Evolutionary conservation across 1,140 invertebrate species (phyloP).

Genomic region (Trichomalopsis sarcophagae): DNA sequence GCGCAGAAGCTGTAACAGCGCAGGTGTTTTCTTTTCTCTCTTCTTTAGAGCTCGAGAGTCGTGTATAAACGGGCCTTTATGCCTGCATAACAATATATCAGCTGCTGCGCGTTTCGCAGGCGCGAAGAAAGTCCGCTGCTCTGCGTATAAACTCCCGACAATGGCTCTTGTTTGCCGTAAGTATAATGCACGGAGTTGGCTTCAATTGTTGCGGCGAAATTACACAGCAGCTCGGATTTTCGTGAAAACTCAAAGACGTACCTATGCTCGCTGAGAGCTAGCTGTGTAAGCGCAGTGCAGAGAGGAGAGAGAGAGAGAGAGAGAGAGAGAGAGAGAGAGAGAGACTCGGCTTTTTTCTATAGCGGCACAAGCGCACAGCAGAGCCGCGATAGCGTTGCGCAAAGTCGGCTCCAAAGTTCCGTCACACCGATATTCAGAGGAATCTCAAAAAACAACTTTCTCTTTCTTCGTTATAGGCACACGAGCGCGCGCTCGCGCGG

Average conservation of each 20-base stretch:
- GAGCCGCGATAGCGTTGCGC: slow-evolving; percentile 17
- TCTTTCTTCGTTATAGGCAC: not conserved
- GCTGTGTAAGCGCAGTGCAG: too few species aligned
- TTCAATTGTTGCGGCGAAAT: not conserved
- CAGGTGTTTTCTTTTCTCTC: not conserved
- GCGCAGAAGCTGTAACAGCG: not conserved
- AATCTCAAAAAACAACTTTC: slow-evolving; percentile 29
- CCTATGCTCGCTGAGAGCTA: too few species aligned
- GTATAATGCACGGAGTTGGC: not conserved
- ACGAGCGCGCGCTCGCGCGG: too few species aligned
- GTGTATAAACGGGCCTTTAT: too few species aligned
- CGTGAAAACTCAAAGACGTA: not conserved
- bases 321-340: too few species aligned
- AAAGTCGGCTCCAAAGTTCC: slow-evolving; percentile 7
- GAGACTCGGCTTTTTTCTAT: too few species aligned
- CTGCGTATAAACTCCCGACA: not conserved
- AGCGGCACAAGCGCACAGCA: not conserved
- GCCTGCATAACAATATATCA: not conserved
- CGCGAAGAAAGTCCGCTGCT: slow-evolving; percentile 7
- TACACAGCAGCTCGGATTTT: not conserved
- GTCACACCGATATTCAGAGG: not conserved
- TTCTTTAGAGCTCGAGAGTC: not conserved
- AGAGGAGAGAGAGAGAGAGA: too few species aligned
- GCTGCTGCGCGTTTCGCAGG: not conserved
- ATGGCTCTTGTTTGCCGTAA: not conserved